Evolutionary conservation across 1,140 invertebrate genomes (phyloP).

Genomic region (Psix sp.): DNA sequence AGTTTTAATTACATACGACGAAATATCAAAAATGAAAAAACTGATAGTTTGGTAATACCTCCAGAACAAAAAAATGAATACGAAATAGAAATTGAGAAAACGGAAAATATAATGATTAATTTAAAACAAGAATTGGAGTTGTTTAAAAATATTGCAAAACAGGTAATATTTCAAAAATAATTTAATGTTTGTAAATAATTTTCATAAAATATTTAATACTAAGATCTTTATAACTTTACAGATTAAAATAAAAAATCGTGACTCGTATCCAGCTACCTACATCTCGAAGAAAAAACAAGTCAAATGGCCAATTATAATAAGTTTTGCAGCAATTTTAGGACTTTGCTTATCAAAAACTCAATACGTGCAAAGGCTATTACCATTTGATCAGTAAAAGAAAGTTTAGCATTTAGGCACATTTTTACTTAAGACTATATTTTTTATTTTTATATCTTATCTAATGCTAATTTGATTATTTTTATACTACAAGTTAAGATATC

Average conservation of each 20-base stretch:
- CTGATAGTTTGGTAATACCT: slow-evolving; percentile 31
- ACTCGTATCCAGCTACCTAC: slow-evolving; percentile 61
- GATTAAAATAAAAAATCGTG: slow-evolving; percentile 60
- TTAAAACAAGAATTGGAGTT: slow-evolving; percentile 62
- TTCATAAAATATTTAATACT: slow-evolving; percentile 13
- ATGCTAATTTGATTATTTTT: too few species aligned
- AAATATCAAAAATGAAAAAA: slow-evolving; percentile 45
- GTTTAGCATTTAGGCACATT: too few species aligned
- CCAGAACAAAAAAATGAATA: slow-evolving; percentile 51
- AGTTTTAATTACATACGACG: slow-evolving; percentile 66
- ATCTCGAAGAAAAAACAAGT: slow-evolving; percentile 62
- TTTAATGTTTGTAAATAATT: background rate
- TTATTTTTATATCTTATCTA: slow-evolving; percentile 1
- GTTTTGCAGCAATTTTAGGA: slow-evolving; percentile 59
- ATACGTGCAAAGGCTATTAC: slow-evolving; percentile 53
- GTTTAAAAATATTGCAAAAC: slow-evolving; percentile 57
- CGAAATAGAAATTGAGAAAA: slow-evolving; percentile 53
- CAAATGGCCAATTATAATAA: slow-evolving; percentile 62
- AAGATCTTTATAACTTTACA: slow-evolving; percentile 36
- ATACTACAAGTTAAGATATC: too few species aligned
- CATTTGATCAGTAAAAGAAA: slow-evolving; percentile 7
- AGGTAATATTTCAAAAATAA: slow-evolving; percentile 44
- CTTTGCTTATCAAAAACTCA: slow-evolving; percentile 62
- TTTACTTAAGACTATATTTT: background rate
- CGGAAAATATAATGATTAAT: slow-evolving; percentile 48